phyloP scores from a whole-genome alignment of 2,888 invertebrate genomes.

The Camptogramma bilineatum region DNA sequence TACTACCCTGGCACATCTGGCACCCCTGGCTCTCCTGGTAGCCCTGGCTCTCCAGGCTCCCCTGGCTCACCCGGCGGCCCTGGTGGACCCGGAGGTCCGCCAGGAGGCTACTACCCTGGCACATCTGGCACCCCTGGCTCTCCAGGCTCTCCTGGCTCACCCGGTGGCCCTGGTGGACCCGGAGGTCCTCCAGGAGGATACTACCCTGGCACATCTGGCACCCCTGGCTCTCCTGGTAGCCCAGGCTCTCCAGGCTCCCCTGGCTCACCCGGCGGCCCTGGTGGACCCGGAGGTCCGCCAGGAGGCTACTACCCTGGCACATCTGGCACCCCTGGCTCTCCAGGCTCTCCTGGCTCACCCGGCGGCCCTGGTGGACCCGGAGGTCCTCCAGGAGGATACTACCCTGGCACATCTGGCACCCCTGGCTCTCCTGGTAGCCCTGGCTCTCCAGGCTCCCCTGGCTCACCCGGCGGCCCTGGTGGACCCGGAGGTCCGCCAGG shows the following conservation, averaged over 20 bases:
- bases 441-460: slow-evolving; percentile 17
- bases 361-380: slow-evolving; percentile 25
- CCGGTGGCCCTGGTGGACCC: slow-evolving; percentile 28
- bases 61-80: slow-evolving; percentile 40
- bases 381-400: background rate
- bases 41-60: slow-evolving; percentile 12
- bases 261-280: slow-evolving; percentile 49
- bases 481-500: slow-evolving; percentile 45
- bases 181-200: slow-evolving; percentile 23
- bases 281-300: slow-evolving; percentile 44
- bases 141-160: slow-evolving; percentile 45
- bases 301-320: slow-evolving; percentile 23
- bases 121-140: background rate
- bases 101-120: background rate
- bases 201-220: slow-evolving; percentile 34
- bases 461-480: slow-evolving; percentile 24
- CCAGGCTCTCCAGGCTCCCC: slow-evolving; percentile 12
- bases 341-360: slow-evolving; percentile 37
- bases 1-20: background rate
- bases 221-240: background rate
- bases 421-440: slow-evolving; percentile 35
- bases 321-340: slow-evolving; percentile 34
- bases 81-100: background rate
- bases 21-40: slow-evolving; percentile 38
- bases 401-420: slow-evolving; percentile 56